Conservation (phyloP, 2,113 vertebrate species). For the Oreotrochilus melanogaster region DNA sequence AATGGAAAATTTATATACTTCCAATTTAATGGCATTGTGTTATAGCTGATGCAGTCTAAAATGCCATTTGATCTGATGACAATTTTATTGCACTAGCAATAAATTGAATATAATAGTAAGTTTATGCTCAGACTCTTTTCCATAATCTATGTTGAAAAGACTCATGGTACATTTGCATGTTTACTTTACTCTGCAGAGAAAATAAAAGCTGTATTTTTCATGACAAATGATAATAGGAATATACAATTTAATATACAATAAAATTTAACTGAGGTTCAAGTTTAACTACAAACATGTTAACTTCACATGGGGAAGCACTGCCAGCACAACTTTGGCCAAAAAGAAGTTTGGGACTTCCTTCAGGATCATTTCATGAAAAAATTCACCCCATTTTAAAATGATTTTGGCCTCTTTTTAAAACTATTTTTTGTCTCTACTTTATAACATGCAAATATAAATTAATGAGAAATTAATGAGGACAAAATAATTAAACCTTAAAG, state of each 20-base stretch:
- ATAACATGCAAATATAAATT: background rate
- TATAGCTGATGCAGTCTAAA: background rate
- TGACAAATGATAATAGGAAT: background rate
- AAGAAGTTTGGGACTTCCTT: background rate
- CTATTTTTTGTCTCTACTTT: background rate
- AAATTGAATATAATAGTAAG: background rate
- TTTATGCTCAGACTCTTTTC: slow-evolving; percentile 12
- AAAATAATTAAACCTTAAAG: background rate
- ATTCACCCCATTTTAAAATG: background rate
- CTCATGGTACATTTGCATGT: background rate
- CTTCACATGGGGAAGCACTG: background rate
- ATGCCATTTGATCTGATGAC: background rate
- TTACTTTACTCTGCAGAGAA: background rate
- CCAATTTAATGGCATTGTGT: background rate
- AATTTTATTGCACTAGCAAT: background rate
- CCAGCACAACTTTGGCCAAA: background rate
- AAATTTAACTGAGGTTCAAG: background rate
- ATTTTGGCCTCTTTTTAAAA: background rate
- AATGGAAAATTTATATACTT: background rate
- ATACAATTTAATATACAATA: background rate
- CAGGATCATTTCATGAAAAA: background rate
- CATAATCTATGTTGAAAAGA: background rate
- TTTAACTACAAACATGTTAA: background rate
- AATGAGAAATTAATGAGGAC: background rate
- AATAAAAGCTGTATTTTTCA: background rate